A percentile compares a stretch with the other conserved stretches of the same genome.
Conservation (phyloP, 2,888 invertebrate species). For the Tryphoninae sp. region DNA sequence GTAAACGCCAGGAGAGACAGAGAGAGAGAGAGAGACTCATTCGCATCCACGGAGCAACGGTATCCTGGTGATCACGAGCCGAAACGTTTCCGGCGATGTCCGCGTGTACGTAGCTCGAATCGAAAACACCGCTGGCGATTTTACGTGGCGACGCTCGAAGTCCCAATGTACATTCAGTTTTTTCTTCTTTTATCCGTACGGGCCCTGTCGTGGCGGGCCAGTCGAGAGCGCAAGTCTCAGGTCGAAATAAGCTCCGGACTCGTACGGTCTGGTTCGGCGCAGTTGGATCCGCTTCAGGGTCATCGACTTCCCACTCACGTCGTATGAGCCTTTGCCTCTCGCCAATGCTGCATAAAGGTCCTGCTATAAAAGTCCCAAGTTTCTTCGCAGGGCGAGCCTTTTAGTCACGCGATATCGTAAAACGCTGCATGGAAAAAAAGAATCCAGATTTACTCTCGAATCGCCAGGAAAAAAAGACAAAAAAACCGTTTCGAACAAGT, state of each 20-base stretch:
- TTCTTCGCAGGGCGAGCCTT: not conserved
- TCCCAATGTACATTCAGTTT: slow-evolving; percentile 19
- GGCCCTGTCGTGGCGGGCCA: not conserved
- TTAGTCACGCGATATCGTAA: slow-evolving; percentile 2
- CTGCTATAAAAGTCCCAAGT: slow-evolving; percentile 27
- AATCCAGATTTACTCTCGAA: not conserved
- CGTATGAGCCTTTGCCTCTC: slow-evolving; percentile 15
- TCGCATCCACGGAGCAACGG: slow-evolving; percentile 72
- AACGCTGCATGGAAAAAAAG: not conserved
- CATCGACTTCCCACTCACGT: slow-evolving; percentile 51
- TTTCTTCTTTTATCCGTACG: not conserved
- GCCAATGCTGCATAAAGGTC: slow-evolving; percentile 13
- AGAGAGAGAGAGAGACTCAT: slow-evolving; percentile 10
- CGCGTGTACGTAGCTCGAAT: slow-evolving; percentile 62
- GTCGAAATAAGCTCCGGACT: slow-evolving; percentile 1
- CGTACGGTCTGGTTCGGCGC: not conserved
- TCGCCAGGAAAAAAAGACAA: not conserved
- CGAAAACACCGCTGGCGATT: slow-evolving; percentile 51
- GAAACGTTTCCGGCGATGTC: slow-evolving; percentile 76
- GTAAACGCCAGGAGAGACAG: not conserved
- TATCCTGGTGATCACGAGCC: slow-evolving; percentile 75
- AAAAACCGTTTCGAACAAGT: not conserved
- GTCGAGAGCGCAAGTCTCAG: not conserved
- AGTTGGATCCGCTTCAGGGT: slow-evolving; percentile 34
- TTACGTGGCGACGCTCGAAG: not conserved